Base-by-base conservation (phyloP, 1,140 invertebrate species). In the Amphibalanus amphitrite region DNA sequence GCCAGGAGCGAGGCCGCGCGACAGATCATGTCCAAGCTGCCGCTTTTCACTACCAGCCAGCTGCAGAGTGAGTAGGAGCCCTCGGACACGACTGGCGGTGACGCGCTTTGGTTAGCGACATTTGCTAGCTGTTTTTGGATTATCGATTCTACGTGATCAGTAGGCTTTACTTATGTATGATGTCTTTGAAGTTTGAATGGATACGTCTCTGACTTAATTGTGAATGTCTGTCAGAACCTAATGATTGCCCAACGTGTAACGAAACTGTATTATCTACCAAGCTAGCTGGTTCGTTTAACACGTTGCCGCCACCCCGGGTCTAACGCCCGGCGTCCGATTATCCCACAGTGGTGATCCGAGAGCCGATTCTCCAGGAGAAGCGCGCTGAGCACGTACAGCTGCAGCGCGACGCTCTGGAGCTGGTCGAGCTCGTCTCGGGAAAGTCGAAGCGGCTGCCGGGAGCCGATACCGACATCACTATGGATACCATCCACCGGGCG, bases 21-120 rank as follows among this genome's bases (percentile, higher is more conserved):
- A 17, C 95, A 98, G 83, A 97, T 99, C 75, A 90, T 98, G 69
- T 90, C 92, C 76, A 97, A 98, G 82, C 83, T 99, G 67, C 93
- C 95, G 8, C 84, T 98, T 69, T 95, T 99, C 81, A 93, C 90
- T 33, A 91, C 89, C 78, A 93, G 93, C 17, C 92, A 95, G 77
- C 85, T 99, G 73, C 93, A 97, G 80, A 85, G 89, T 90, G 81
- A 80, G 79, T 81, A 69, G 33, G 6, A 17, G 6, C 38, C 6
- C 38, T 17, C 38, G 38, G n/a, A n/a, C n/a, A n/a, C n/a, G n/a
- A n/a, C n/a, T n/a, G n/a, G n/a, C n/a, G n/a, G n/a, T n/a, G n/a
- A n/a, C n/a, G n/a, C n/a, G n/a, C n/a, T n/a, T n/a, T n/a, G n/a
- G n/a, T n/a, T n/a, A n/a, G n/a, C n/a, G n/a, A n/a, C n/a, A n/a